Percentiles rank a stretch among this genome's conserved stretches.
These are phyloP conservation scores for Catharus minimus DNA, from an alignment of 2,113 vertebrate genomes.

Conservation along the genomic window DNA sequence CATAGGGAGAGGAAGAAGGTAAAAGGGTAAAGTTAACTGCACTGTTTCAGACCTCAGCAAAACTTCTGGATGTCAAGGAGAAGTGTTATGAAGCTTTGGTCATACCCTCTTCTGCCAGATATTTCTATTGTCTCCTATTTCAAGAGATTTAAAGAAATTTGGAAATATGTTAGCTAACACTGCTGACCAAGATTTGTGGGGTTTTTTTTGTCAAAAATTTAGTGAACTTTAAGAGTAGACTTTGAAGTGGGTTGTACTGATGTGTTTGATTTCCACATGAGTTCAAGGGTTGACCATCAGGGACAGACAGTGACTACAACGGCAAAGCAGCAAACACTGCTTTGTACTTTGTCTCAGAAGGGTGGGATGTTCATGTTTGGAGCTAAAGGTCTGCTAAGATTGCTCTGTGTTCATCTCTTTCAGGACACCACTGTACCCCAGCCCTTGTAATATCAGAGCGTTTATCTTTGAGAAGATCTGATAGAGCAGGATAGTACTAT, in stretches of 20 bases:
- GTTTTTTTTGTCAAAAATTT: not conserved
- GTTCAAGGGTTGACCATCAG: not conserved
- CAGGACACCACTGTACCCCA: not conserved
- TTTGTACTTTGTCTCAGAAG: not conserved
- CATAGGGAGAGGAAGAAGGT: not conserved
- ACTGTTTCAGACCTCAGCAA: not conserved
- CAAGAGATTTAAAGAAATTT: not conserved
- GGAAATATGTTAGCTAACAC: not conserved
- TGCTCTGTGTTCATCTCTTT: not conserved
- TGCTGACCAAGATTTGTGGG: not conserved
- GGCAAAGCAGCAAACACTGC: not conserved
- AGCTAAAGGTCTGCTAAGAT: not conserved
- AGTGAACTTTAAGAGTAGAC: not conserved
- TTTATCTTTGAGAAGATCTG: not conserved
- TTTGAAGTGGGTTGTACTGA: not conserved
- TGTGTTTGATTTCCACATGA: not conserved
- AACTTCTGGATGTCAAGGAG: not conserved
- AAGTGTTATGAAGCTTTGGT: not conserved
- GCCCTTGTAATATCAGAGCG: not conserved
- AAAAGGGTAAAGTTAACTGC: not conserved
- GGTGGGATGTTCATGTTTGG: not conserved
- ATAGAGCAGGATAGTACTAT: not conserved
- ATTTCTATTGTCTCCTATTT: not conserved
- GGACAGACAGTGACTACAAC: accelerated
- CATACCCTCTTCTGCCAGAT: not conserved